phyloP scores from a whole-genome alignment of 1,140 invertebrate species.

The Pinna nobilis region DNA sequence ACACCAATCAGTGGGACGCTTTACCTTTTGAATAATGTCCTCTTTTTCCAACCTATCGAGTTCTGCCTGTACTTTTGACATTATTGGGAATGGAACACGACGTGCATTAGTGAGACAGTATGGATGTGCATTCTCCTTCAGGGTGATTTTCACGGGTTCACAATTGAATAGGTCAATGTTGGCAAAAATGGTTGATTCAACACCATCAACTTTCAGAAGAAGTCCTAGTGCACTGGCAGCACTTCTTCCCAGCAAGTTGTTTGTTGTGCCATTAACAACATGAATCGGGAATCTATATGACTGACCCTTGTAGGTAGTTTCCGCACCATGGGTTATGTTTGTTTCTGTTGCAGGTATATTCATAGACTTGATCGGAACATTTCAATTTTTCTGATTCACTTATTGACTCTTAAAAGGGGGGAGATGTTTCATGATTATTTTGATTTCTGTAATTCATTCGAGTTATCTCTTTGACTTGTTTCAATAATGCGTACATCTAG shows the following conservation, averaged over 20 bases:
- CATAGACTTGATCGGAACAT: too few relatives aligned
- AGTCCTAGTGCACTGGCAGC: not conserved
- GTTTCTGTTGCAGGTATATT: too few relatives aligned
- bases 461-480: too few relatives aligned
- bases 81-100: slow-evolving; percentile 46
- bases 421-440: too few relatives aligned
- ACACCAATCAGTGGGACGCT: slow-evolving; percentile 50
- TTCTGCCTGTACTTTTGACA: slow-evolving; percentile 54
- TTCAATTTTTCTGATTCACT: too few relatives aligned
- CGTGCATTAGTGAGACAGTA: slow-evolving; percentile 13
- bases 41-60: slow-evolving; percentile 43
- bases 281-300: not conserved
- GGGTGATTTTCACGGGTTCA: not conserved
- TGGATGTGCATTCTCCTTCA: slow-evolving; percentile 13
- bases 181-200: too few relatives aligned
- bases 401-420: too few relatives aligned
- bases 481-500: too few relatives aligned
- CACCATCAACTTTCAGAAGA: not conserved
- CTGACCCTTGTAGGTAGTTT: not conserved
- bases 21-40: slow-evolving; percentile 46
- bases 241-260: not conserved
- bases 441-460: too few relatives aligned
- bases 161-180: not conserved
- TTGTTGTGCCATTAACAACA: not conserved
- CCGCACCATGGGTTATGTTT: too few relatives aligned